phyloP scores from a whole-genome alignment of 2,113 vertebrate genomes.

The Heptranchias perlo region DNA sequence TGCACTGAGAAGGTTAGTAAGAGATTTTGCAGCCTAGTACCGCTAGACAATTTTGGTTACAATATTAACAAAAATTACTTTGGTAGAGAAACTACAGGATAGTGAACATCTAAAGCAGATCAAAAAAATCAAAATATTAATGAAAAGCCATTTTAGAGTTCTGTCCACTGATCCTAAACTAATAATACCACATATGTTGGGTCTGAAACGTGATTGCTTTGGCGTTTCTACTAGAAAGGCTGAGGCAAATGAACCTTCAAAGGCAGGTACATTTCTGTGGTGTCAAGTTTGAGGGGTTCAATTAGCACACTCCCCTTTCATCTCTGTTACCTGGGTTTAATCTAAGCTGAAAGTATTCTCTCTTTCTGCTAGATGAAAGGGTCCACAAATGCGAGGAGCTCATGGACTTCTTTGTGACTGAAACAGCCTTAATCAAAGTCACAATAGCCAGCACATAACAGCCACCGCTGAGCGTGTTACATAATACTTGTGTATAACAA shows the following conservation, averaged over 20 bases:
- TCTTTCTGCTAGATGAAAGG: background rate
- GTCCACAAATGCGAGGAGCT: background rate
- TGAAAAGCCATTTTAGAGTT: background rate
- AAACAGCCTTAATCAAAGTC: background rate
- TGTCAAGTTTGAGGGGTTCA: background rate
- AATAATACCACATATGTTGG: background rate
- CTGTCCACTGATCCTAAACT: background rate
- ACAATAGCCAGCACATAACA: background rate
- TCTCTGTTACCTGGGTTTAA: background rate
- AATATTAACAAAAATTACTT: background rate
- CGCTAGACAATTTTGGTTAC: background rate
- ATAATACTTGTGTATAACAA: background rate
- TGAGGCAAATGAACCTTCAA: background rate
- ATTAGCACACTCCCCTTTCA: background rate
- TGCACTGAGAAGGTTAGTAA: background rate
- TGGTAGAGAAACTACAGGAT: background rate
- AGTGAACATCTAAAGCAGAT: background rate
- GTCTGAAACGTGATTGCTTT: background rate
- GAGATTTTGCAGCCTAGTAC: background rate
- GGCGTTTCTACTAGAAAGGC: background rate
- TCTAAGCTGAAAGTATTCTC: background rate
- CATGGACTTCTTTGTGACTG: background rate
- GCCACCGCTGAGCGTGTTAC: background rate
- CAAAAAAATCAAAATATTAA: background rate
- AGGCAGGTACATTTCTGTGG: background rate